Conservation (phyloP, 64 coral and sea anemone species). For the Montipora cactus region DNA sequence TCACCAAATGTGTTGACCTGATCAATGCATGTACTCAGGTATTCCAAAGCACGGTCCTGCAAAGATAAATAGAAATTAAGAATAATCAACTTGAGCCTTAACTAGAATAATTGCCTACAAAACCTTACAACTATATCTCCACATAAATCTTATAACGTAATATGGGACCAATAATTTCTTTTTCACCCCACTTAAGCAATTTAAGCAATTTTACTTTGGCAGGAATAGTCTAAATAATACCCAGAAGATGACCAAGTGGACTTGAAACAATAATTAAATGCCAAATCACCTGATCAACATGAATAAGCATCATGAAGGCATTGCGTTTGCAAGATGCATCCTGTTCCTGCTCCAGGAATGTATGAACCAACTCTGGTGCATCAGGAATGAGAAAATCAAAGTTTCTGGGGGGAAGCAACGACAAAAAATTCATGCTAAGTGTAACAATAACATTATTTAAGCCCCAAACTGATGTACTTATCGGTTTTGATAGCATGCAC, state of each 20-base stretch:
- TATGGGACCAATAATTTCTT: too few relatives aligned
- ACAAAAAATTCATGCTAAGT: too few relatives aligned
- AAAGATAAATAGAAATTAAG: not conserved
- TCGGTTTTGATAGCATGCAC: too few relatives aligned
- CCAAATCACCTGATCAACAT: conserved; percentile 92
- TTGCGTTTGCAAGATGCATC: conserved; percentile 99
- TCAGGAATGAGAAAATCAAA: conserved; percentile 99
- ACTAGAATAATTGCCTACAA: too few relatives aligned
- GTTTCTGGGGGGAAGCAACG: conserved; percentile 58
- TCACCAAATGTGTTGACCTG: conserved; percentile 99
- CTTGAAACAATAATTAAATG: not conserved
- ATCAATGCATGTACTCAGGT: conserved; percentile 98
- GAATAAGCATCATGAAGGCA: conserved; percentile 99
- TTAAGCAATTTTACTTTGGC: too few relatives aligned
- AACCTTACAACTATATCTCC: too few relatives aligned
- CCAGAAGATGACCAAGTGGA: too few relatives aligned
- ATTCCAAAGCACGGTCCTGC: conserved; percentile 94
- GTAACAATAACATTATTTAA: too few relatives aligned
- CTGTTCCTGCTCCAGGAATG: conserved; percentile 97
- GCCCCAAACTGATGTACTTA: too few relatives aligned
- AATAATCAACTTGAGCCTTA: not conserved
- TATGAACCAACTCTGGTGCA: conserved; percentile 97
- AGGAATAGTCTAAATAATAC: too few relatives aligned
- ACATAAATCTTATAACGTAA: too few relatives aligned
- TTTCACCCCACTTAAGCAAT: too few relatives aligned